These are phyloP conservation scores for Tragelaphus scriptus DNA, from an alignment of 2,113 vertebrate species.

Conservation along the genomic window DNA sequence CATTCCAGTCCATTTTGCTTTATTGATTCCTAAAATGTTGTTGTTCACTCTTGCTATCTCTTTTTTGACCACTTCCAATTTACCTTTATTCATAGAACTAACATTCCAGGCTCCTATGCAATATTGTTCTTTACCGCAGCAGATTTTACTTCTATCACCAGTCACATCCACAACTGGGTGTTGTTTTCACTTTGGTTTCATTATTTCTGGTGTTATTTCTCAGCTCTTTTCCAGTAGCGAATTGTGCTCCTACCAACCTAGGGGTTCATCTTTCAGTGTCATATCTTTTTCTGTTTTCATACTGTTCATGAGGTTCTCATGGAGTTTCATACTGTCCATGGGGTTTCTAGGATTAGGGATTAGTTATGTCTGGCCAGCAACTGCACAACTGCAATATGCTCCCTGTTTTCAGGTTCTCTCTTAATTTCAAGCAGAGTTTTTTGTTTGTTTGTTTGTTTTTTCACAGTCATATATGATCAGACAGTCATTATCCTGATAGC, in stretches of 20 bases:
- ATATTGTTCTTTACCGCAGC: neutral
- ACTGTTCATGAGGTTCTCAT: neutral
- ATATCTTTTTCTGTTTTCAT: neutral
- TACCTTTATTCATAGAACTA: neutral
- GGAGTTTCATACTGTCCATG: neutral
- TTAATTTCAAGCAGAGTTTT: neutral
- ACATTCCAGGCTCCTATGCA: neutral
- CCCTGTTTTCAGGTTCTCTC: neutral
- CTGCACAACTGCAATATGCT: neutral
- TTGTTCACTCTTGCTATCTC: neutral
- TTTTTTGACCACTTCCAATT: neutral
- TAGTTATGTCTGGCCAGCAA: neutral
- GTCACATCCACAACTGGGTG: neutral
- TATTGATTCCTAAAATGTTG: neutral
- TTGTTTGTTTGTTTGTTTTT: neutral
- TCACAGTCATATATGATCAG: neutral
- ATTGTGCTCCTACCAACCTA: neutral
- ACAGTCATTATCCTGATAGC: neutral
- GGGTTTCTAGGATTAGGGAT: neutral
- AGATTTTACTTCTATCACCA: neutral
- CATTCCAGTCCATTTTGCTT: neutral
- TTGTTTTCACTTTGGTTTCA: neutral
- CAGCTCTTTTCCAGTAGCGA: neutral
- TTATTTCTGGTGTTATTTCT: neutral
- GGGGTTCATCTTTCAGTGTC: neutral